Percentiles rank a stretch among this genome's conserved stretches.
Conservation (phyloP, 2,888 invertebrate species). For the Apamea crenata region DNA sequence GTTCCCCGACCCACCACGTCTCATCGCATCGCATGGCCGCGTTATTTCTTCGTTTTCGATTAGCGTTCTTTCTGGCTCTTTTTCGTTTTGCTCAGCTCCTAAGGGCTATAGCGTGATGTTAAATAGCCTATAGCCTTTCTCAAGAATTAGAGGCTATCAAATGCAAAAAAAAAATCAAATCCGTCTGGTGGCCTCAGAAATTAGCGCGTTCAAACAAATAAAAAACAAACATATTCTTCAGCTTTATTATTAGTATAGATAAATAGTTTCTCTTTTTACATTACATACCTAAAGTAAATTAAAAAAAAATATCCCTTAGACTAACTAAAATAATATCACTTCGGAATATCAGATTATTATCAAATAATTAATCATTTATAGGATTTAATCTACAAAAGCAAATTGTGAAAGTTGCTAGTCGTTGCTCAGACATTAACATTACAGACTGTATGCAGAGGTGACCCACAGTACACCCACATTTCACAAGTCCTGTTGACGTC, state of each 20-base stretch:
- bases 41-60: not conserved
- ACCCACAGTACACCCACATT: not conserved
- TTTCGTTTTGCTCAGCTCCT: not conserved
- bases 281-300: not conserved
- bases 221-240: not conserved
- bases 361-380: not conserved
- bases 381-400: not conserved
- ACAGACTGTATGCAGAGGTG: no score
- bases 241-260: not conserved
- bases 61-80: not conserved
- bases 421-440: slow-evolving; percentile 13
- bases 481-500: not conserved
- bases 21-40: no score
- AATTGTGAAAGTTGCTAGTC: not conserved
- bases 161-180: no score
- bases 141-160: not conserved
- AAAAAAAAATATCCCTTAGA: not conserved
- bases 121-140: not conserved
- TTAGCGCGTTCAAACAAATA: not conserved
- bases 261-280: not conserved
- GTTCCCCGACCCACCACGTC: no score
- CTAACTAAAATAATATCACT: not conserved
- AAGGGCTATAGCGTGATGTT: not conserved
- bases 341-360: not conserved
- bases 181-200: not conserved